Evolutionary conservation across 53 echinoderm and acorn worm genomes (phyloP), one percentile per base, ranked within the genome.

Genomic region (Holothuria leucospilota): DNA sequence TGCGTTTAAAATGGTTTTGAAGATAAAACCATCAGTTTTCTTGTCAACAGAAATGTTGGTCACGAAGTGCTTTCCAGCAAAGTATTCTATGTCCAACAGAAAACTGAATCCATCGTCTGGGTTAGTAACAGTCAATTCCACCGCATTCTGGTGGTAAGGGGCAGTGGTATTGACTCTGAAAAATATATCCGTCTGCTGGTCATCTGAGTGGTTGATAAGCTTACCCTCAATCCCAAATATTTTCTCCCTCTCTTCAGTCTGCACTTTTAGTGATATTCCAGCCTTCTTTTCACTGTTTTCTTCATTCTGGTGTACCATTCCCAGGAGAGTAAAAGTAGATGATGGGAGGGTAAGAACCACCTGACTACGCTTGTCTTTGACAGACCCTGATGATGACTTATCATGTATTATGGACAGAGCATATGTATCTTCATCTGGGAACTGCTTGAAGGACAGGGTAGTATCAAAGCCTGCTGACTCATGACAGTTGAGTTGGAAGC

Each of bases 131-230:
- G 30, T n/a, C n/a, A 49, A n/a, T 13, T 42, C 39, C 72, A 42
- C 72, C 1, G 28, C 29, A 52, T 75, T 51, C 8, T 75, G 25
- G 75, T 75, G 75, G 51, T 42, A 23, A 14, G 53, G 75, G 14
- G 53, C 51, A 6, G 75, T 75, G 26, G 75, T 75, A 27, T 75
- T 75, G 53, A 75, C 53, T 26, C 75, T 49, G n/a, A 75, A 26
- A n/a, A 39, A 20, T 14, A 75, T 52, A 18, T 39, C 42, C 9
- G 2, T 75, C 20, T 14, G 23, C 20, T 23, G 26, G 11, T 23
- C 49, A 10, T 41, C 46, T 3, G 42, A 46, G 14, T 75, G n/a
- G n/a, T 75, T 8, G 2, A 27, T 51, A 11, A 75, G 16, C 39
- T 51, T 75, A 13, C 51, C 51, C 24, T 75, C 75, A 15, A 75